Percentiles rank a stretch among this genome's conserved stretches.
Conservation (phyloP, 2,113 vertebrate genomes). For the Synodontis membranacea region DNA sequence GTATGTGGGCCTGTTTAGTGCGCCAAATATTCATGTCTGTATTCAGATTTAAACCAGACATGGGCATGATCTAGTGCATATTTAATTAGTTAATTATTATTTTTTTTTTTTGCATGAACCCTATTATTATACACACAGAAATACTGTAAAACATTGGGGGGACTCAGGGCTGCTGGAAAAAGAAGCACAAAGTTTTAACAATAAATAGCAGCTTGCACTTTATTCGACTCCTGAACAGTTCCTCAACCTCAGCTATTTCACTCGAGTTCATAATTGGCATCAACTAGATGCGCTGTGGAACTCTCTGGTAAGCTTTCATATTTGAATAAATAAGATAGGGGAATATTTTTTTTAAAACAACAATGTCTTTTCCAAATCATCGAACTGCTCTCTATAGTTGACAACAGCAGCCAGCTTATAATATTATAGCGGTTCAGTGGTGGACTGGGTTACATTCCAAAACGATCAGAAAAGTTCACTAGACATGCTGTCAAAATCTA, state of each 20-base stretch:
- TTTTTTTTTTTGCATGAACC: not conserved
- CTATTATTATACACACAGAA: not conserved
- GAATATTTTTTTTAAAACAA: not conserved
- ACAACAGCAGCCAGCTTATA: not conserved
- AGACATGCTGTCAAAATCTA: not conserved
- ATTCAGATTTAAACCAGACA: not conserved
- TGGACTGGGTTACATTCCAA: not conserved
- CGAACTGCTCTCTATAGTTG: not conserved
- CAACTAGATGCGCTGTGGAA: not conserved
- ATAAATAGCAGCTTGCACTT: too few species aligned
- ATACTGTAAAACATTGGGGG: not conserved
- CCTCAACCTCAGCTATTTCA: not conserved
- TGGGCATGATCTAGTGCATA: not conserved
- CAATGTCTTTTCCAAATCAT: not conserved
- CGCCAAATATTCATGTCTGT: not conserved
- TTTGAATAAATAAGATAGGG: not conserved
- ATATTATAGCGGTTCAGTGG: not conserved
- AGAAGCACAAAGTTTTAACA: not conserved
- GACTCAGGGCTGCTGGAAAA: not conserved
- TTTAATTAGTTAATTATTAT: not conserved
- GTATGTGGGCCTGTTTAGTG: not conserved
- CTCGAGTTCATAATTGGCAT: not conserved
- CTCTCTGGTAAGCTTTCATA: not conserved
- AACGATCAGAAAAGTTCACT: not conserved
- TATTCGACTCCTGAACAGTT: not conserved